Conservation (phyloP, 2,113 vertebrate genomes). For the Tragelaphus strepsiceros region DNA sequence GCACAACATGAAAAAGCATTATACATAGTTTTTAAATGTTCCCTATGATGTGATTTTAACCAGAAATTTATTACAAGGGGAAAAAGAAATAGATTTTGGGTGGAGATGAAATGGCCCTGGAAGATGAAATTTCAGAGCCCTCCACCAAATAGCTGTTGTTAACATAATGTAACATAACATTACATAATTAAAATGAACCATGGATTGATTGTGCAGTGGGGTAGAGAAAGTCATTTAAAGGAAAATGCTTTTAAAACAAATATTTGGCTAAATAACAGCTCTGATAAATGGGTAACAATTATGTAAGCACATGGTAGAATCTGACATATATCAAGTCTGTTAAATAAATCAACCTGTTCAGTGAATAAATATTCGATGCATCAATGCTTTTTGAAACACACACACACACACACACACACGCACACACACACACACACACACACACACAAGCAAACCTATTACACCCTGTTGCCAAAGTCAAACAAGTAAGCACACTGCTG, state of each 20-base stretch:
- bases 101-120: neutral
- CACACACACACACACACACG: neutral
- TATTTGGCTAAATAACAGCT: conserved; percentile 80
- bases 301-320: conserved; percentile 78
- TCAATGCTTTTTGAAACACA: conserved; percentile 46
- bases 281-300: conserved; percentile 78
- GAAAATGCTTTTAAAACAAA: conserved; percentile 78
- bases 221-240: conserved; percentile 59
- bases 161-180: conserved; percentile 1
- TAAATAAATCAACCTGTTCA: conserved; percentile 82
- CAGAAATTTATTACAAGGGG: neutral
- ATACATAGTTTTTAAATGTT: neutral
- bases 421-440: neutral
- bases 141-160: conserved; percentile 61
- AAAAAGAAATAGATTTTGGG: neutral
- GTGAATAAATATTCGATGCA: conserved; percentile 80
- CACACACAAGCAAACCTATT: neutral
- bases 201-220: conserved; percentile 33
- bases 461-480: conserved; percentile 41
- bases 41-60: conserved; percentile 7
- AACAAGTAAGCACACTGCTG: neutral
- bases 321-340: conserved; percentile 75
- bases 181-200: conserved; percentile 47
- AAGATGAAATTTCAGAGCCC: conserved; percentile 67
- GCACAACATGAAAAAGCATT: conserved; percentile 26